Percentiles rank a stretch among this genome's conserved stretches.
These are phyloP conservation scores for Ormyrus nitidulus DNA, from an alignment of 2,888 invertebrate species.

Conservation along the genomic window DNA sequence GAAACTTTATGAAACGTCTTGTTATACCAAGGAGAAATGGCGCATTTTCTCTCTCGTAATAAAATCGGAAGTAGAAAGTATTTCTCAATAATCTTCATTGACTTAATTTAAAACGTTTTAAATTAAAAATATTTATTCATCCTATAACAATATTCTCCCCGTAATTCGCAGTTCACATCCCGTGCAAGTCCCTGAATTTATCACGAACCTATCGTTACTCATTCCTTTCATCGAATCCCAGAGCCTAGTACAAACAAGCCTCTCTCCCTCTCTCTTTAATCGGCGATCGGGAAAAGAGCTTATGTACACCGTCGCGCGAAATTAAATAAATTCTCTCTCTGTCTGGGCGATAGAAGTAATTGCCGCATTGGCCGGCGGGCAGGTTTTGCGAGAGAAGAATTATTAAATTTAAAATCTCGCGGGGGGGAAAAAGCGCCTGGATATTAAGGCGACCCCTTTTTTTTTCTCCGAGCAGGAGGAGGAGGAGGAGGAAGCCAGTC, in stretches of 20 bases:
- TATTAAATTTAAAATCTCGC: conserved; percentile 66
- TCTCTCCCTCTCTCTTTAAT: conserved; percentile 13
- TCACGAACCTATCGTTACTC: no score
- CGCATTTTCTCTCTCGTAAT: no score
- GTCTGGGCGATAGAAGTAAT: conserved; percentile 57
- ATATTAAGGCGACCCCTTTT: no score
- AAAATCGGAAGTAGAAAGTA: no score
- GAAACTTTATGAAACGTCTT: no score
- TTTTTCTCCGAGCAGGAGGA: not conserved
- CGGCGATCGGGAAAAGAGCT: conserved; percentile 13
- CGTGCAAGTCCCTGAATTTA: no score
- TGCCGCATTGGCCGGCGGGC: conserved; percentile 53
- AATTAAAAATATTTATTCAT: no score
- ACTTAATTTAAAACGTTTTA: no score
- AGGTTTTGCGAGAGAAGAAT: conserved; percentile 56
- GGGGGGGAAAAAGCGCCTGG: conserved; percentile 58
- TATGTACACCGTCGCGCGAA: conserved; percentile 48
- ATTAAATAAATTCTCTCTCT: conserved; percentile 58
- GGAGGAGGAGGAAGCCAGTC: conserved; percentile 54
- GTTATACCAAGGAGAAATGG: no score
- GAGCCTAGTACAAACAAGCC: not conserved
- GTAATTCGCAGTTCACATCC: not conserved
- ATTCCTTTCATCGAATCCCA: no score
- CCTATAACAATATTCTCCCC: no score
- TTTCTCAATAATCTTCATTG: no score